phyloP scores from a whole-genome alignment of 1,140 invertebrate genomes.

The Philopotamus ludificatus region DNA sequence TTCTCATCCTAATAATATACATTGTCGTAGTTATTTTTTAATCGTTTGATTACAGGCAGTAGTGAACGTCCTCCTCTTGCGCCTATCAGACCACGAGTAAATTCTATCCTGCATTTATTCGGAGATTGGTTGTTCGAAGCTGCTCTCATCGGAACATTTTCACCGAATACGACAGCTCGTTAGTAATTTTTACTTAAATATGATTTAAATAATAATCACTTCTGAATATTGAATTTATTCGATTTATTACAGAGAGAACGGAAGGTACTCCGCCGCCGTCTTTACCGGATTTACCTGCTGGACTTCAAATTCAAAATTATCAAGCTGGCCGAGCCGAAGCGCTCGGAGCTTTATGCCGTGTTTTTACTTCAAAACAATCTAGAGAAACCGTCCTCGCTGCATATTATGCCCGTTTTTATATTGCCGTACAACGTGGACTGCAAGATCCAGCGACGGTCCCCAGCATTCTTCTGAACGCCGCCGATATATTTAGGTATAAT shows the following conservation, averaged over 20 bases:
- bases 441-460: constrained; percentile 56
- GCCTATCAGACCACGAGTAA: constrained; percentile 79
- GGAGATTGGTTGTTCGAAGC: constrained; percentile 97
- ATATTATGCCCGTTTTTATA: constrained; percentile 93
- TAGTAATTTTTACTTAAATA: constrained; percentile 8
- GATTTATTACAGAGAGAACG: constrained; percentile 51
- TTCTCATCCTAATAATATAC: constrained; percentile 22
- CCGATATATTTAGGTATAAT: constrained; percentile 50
- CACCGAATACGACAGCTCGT: constrained; percentile 36
- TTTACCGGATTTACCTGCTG: constrained; percentile 47
- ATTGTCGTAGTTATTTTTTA: too few relatives aligned
- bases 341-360: constrained; percentile 88
- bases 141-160: constrained; percentile 73
- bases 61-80: constrained; percentile 65
- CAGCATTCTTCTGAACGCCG: constrained; percentile 50
- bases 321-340: constrained; percentile 80
- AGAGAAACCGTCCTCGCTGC: constrained; percentile 92
- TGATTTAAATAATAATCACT: not conserved
- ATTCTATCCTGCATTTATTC: constrained; percentile 91
- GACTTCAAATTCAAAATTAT: constrained; percentile 51
- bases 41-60: constrained; percentile 9
- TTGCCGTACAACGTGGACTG: constrained; percentile 86
- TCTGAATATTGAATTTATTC: not conserved
- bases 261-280: constrained; percentile 55
- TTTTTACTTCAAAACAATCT: constrained; percentile 95